phyloP scores from a whole-genome alignment of 2,888 invertebrate species.

The Mythimna ferrago region DNA sequence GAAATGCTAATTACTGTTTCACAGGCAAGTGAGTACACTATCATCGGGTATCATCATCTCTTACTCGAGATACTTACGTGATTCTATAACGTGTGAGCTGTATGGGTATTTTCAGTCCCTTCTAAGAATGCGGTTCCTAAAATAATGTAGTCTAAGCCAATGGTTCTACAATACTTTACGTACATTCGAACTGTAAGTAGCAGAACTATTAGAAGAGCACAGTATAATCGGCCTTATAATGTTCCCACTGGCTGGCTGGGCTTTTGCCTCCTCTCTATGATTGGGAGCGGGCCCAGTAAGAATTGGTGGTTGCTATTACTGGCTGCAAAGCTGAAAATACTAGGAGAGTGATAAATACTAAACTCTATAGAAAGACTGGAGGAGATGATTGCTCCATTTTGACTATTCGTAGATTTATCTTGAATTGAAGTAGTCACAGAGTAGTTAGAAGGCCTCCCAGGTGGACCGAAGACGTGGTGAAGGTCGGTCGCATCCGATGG shows the following conservation, averaged over 20 bases:
- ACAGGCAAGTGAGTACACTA: too few species aligned
- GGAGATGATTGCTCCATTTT: not conserved
- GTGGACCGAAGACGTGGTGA: too few species aligned
- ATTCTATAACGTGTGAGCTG: not conserved
- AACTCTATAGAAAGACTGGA: not conserved
- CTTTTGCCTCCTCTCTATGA: too few species aligned
- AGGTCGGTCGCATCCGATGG: too few species aligned
- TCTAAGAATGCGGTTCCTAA: not conserved
- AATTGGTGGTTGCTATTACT: not conserved
- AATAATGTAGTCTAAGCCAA: not conserved
- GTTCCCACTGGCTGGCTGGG: too few species aligned
- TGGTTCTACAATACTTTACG: not conserved
- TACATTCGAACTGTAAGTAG: not conserved
- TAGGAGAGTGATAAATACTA: not conserved
- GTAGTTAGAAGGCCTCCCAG: too few species aligned
- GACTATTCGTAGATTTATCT: constrained; percentile 10
- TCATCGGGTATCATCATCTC: not conserved
- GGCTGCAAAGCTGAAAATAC: not conserved
- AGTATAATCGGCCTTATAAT: too few species aligned
- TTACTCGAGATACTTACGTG: not conserved
- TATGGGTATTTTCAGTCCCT: constrained; percentile 14
- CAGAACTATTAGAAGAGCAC: not conserved
- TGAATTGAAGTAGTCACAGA: not conserved
- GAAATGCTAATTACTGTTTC: too few species aligned
- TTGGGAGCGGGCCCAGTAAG: too few species aligned